Conservation (phyloP, 2,888 invertebrate species). For the Drosophila fungiperda region DNA sequence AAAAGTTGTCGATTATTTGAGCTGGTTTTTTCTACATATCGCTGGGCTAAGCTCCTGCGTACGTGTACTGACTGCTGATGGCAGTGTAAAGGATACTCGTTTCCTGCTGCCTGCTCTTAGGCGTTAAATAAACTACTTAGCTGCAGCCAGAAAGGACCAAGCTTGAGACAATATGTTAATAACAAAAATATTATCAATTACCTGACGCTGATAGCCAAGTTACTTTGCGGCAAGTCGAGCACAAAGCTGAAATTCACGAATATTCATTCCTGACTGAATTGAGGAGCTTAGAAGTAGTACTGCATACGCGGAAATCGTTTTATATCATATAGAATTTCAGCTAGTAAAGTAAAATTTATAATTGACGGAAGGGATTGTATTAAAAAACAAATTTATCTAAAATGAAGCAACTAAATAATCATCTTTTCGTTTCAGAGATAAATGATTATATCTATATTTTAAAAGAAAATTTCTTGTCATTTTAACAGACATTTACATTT, state of each 20-base stretch:
- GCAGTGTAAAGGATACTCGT: slow-evolving; percentile 10
- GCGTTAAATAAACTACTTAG: slow-evolving; percentile 65
- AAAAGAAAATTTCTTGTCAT: not conserved
- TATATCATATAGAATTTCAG: not conserved
- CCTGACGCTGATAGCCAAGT: slow-evolving; percentile 49
- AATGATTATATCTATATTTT: not conserved
- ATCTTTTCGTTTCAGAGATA: not conserved
- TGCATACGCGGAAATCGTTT: not conserved
- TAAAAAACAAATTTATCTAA: not conserved
- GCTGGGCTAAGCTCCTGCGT: slow-evolving; percentile 36
- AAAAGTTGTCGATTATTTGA: slow-evolving; percentile 57
- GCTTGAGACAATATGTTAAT: slow-evolving; percentile 59
- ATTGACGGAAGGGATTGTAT: not conserved
- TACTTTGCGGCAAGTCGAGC: slow-evolving; percentile 36
- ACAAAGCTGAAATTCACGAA: slow-evolving; percentile 14
- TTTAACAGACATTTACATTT: not conserved
- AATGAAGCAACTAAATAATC: not conserved
- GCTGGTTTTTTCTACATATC: slow-evolving; percentile 28
- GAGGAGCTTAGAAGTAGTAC: not conserved
- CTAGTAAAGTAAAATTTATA: not conserved
- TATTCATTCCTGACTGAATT: slow-evolving; percentile 25
- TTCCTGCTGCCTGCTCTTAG: slow-evolving; percentile 44
- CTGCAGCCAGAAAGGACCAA: slow-evolving; percentile 16
- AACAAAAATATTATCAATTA: slow-evolving; percentile 66
- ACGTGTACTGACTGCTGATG: slow-evolving; percentile 56